A percentile compares a stretch with the other conserved stretches of the same genome.
Conservation (phyloP, 2,888 invertebrate genomes). For the Drosophila suboccidentalis region DNA sequence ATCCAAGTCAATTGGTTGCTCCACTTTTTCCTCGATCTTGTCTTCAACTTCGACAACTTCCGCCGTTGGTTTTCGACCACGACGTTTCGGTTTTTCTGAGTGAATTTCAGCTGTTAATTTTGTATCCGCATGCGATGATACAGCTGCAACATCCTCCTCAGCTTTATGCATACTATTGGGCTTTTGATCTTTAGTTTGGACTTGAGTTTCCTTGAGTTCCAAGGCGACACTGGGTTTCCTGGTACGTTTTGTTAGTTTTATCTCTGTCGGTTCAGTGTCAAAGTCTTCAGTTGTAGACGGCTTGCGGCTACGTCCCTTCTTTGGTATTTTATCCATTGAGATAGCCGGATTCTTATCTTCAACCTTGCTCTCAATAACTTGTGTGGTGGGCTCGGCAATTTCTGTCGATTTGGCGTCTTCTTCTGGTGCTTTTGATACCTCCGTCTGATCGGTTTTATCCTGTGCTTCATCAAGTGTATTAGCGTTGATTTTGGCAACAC, state of each 20-base stretch:
- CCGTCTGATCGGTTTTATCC: neutral
- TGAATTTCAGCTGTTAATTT: neutral
- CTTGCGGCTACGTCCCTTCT: neutral
- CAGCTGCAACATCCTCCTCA: neutral
- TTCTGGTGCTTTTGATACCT: neutral
- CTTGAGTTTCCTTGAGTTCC: neutral
- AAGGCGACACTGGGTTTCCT: neutral
- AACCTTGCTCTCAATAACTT: neutral
- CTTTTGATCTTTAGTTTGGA: neutral
- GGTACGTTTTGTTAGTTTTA: neutral
- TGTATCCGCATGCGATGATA: neutral
- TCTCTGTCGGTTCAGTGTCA: neutral
- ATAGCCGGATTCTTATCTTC: neutral
- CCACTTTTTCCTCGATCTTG: neutral
- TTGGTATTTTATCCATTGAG: neutral
- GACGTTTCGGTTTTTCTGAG: slow-evolving; percentile 9
- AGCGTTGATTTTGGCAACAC: neutral
- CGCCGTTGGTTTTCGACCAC: neutral
- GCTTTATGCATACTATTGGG: neutral
- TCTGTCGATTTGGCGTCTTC: neutral
- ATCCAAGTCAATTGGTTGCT: neutral
- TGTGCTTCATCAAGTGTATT: neutral
- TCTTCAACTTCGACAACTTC: neutral
- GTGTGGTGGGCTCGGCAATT: neutral
- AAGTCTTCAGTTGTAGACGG: neutral